A percentile compares a stretch with the other conserved stretches of the same genome.
These are phyloP conservation scores for Ciconia nigra DNA, from an alignment of 2,797 vertebrate species.

Conservation along the genomic window DNA sequence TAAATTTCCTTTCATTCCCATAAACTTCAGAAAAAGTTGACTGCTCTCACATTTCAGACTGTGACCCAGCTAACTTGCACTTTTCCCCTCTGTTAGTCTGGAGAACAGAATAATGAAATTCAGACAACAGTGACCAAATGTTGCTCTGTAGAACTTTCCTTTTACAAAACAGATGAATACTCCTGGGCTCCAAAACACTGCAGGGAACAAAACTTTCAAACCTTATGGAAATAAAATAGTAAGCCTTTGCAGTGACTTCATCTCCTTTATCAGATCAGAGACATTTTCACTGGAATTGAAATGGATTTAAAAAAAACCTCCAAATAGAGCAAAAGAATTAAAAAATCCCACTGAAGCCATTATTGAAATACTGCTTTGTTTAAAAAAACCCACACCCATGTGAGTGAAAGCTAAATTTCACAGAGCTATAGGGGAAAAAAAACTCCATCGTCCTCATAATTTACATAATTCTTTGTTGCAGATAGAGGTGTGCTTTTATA, in stretches of 20 bases:
- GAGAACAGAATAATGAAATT: constrained; percentile 74
- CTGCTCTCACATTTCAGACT: constrained; percentile 75
- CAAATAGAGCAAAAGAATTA: constrained; percentile 17
- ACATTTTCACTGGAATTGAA: constrained; percentile 34
- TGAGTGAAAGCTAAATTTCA: neutral
- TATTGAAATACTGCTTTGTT: constrained; percentile 19
- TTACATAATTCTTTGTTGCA: neutral
- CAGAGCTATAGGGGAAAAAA: neutral
- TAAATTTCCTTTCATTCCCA: constrained; percentile 72
- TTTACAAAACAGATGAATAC: constrained; percentile 41
- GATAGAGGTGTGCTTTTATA: neutral
- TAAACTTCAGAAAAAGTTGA: constrained; percentile 68
- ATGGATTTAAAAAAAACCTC: neutral
- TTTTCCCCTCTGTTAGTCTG: constrained; percentile 72
- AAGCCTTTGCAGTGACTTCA: constrained; percentile 65
- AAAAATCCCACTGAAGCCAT: constrained; percentile 24
- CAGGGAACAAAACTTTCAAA: constrained; percentile 59
- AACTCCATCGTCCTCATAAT: neutral
- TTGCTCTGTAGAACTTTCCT: constrained; percentile 1
- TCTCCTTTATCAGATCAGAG: constrained; percentile 71
- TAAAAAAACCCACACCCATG: neutral
- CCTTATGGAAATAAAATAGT: constrained; percentile 66
- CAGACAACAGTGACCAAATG: constrained; percentile 66
- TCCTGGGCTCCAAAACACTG: constrained; percentile 59
- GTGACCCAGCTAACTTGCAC: constrained; percentile 69